Conservation (phyloP, 1,140 invertebrate species). For the Muscidifurax raptorellus region DNA sequence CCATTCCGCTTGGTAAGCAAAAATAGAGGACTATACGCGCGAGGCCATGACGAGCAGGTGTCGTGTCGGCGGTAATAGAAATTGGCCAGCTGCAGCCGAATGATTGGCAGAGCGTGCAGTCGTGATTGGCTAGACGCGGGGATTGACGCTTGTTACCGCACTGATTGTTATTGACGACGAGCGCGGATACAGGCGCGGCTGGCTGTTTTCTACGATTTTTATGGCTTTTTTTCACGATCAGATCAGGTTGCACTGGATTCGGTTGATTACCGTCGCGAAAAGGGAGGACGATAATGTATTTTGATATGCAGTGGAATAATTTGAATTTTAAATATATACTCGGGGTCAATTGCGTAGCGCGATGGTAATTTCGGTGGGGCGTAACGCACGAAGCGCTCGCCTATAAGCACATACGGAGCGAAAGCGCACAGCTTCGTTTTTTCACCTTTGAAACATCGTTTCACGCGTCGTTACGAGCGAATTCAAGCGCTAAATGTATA, state of each 20-base stretch:
- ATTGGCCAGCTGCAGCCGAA: not conserved
- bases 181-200: not conserved
- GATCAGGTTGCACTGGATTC: no score
- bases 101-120: not conserved
- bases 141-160: not conserved
- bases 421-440: no score
- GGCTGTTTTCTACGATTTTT: not conserved
- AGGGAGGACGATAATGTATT: no score
- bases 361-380: no score
- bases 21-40: not conserved
- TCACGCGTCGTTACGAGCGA: not conserved
- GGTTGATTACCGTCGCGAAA: no score
- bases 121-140: not conserved
- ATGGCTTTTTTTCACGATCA: no score
- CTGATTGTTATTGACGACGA: slow-evolving; percentile 27
- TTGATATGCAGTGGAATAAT: no score
- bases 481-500: not conserved
- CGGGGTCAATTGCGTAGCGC: no score
- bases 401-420: no score
- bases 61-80: not conserved
- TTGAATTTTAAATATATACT: no score
- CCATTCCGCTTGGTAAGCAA: not conserved
- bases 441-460: no score
- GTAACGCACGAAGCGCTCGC: no score
- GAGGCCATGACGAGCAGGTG: not conserved